Conservation (phyloP, 2,797 vertebrate species). For the Furcifer pardalis region DNA sequence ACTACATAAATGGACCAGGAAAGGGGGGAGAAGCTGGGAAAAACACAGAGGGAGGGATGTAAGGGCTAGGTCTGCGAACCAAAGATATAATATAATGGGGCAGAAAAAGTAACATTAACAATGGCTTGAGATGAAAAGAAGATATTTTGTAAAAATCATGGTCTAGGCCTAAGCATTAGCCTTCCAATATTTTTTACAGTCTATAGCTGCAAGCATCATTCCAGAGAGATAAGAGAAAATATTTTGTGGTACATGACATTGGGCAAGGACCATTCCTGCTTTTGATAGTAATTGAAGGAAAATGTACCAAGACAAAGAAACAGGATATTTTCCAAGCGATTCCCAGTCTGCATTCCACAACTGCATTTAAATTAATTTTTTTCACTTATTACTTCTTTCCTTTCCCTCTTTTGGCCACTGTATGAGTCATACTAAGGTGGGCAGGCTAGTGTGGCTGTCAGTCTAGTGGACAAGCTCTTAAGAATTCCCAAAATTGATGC, state of each 20-base stretch:
- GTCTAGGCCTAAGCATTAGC: background rate
- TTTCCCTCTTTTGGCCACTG: background rate
- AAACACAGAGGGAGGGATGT: conserved; percentile 12
- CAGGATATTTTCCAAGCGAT: background rate
- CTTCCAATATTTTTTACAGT: background rate
- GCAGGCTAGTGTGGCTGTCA: background rate
- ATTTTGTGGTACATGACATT: background rate
- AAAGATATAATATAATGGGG: background rate
- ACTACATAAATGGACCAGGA: conserved; percentile 4
- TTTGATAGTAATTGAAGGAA: background rate
- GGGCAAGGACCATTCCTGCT: background rate
- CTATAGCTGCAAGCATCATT: background rate
- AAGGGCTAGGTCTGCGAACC: conserved; percentile 42
- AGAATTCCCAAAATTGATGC: too few species aligned
- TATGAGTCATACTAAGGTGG: background rate
- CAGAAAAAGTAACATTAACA: background rate
- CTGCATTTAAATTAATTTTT: background rate
- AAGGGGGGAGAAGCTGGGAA: background rate
- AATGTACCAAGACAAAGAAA: background rate
- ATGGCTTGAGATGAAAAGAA: background rate
- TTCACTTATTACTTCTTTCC: too few species aligned
- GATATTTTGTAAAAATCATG: background rate
- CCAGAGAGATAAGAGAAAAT: background rate
- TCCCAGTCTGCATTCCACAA: background rate
- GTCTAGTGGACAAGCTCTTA: background rate